Evolutionary conservation across 2,113 vertebrate species (phyloP).

Genomic region (Choloepus hoffmanni): DNA sequence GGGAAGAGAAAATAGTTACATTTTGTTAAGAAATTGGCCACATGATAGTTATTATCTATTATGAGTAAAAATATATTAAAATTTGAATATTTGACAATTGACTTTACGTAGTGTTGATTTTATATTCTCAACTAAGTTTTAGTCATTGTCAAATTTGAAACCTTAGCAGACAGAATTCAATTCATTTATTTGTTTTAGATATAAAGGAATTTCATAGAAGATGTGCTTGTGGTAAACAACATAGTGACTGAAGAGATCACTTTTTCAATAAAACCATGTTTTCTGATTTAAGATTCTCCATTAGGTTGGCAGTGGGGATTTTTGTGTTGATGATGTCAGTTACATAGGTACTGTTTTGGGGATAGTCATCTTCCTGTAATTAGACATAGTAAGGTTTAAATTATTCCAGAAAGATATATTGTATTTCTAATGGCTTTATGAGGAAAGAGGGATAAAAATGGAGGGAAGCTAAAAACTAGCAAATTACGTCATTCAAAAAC

Average conservation of each 20-base stretch:
- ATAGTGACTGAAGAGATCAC: not conserved
- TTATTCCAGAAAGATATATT: not conserved
- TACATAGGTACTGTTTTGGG: not conserved
- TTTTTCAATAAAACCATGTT: conserved; percentile 29
- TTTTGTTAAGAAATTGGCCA: not conserved
- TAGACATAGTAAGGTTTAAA: not conserved
- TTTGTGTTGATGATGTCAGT: not conserved
- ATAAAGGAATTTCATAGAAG: conserved; percentile 26
- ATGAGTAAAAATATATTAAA: conserved; percentile 49
- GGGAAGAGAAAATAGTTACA: not conserved
- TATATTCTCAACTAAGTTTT: conserved; percentile 58
- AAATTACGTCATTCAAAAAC: not conserved
- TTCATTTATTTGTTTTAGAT: conserved; percentile 49
- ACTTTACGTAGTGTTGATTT: conserved; percentile 55
- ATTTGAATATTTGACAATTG: conserved; percentile 58
- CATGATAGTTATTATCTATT: not conserved
- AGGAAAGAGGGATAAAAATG: not conserved
- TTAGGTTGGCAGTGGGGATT: not conserved
- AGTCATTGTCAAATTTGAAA: conserved; percentile 61
- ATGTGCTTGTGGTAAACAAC: not conserved
- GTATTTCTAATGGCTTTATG: not conserved
- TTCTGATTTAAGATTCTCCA: conserved; percentile 7
- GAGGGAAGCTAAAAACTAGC: not conserved
- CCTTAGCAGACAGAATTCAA: not conserved
- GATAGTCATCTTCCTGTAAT: not conserved